Evolutionary conservation across 2,888 invertebrate species (phyloP), one percentile per base, ranked within the genome.

Genomic region (Brassicogethes aeneus): DNA sequence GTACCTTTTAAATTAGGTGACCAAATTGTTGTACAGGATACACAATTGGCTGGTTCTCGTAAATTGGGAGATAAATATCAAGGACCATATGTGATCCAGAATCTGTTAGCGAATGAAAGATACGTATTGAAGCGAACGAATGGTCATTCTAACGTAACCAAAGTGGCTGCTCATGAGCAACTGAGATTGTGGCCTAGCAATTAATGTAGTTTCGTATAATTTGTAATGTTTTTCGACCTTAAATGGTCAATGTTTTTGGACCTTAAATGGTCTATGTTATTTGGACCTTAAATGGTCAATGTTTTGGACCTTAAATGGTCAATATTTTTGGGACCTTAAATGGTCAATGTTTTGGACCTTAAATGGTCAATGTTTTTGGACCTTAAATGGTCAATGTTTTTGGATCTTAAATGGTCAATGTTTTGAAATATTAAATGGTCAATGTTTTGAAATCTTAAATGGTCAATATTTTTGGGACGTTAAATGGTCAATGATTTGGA

Each of bases 21-120:
- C 30, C 3, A 17, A 33, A 40, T 36, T 36, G 40, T 36, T 2
- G 23, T 43, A 15, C 35, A 30, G 32, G 32, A 43, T 36, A 43
- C 36, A 16, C 43, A 41, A 33, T 15, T 31, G 12, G 17, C 40
- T 16, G 36, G 36, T 7, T 30, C 30, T 17, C 40, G 43, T 8
- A 43, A 41, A 17, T n/a, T 41, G 12, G 10, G 23, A 23, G 23
- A 7, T 10, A 7, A 23, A 23, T 10, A 23, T 10, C 5, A 23
- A 23, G 23, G 23, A 23, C 23, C 23, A 7, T 23, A 7, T 23
- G 23, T 23, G 5, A 23, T 23, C 23, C 23, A 23, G 23, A 31
- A 41, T 14, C 31, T 42, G 2, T 12, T 42, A 16, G 16, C 44
- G 17, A 44, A 44, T 38, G 41, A 44, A 34, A 36, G 41, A n/a